These are phyloP conservation scores for Xiphias gladius DNA, from an alignment of 2,113 vertebrate genomes.

Conservation along the genomic window DNA sequence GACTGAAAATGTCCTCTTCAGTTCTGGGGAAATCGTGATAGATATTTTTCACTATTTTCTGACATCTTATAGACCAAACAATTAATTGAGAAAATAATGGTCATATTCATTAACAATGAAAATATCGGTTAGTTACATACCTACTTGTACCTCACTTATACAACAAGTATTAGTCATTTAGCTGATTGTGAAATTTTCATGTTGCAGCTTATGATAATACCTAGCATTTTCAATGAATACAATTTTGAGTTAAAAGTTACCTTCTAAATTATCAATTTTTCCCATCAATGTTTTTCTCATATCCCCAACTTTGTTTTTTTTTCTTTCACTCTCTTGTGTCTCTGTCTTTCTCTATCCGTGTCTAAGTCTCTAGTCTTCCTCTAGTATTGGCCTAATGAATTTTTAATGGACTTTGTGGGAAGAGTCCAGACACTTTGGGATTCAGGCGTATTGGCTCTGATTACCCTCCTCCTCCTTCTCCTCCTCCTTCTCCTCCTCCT, in stretches of 20 bases:
- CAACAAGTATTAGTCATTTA: background rate
- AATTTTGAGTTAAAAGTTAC: background rate
- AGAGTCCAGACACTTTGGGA: constrained; percentile 78
- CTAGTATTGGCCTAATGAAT: constrained; percentile 75
- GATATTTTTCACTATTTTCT: too few species aligned
- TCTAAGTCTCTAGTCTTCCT: constrained; percentile 54
- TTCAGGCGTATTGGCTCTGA: constrained; percentile 73
- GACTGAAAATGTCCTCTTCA: background rate
- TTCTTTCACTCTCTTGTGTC: constrained; percentile 26
- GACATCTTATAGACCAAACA: too few species aligned
- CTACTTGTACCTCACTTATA: background rate
- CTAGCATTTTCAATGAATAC: background rate
- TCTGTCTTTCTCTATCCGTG: constrained; percentile 33
- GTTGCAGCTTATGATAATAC: background rate
- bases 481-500: constrained; percentile 51
- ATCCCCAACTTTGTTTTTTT: background rate
- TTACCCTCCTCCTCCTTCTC: constrained; percentile 65
- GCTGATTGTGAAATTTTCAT: background rate
- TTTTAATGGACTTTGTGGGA: constrained; percentile 81
- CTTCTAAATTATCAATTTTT: background rate
- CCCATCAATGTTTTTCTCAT: background rate
- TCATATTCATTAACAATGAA: background rate
- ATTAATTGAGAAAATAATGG: background rate
- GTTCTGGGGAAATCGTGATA: background rate
- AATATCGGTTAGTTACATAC: background rate